Conservation (phyloP, 1,140 invertebrate species). For the Penaeus japonicus region DNA sequence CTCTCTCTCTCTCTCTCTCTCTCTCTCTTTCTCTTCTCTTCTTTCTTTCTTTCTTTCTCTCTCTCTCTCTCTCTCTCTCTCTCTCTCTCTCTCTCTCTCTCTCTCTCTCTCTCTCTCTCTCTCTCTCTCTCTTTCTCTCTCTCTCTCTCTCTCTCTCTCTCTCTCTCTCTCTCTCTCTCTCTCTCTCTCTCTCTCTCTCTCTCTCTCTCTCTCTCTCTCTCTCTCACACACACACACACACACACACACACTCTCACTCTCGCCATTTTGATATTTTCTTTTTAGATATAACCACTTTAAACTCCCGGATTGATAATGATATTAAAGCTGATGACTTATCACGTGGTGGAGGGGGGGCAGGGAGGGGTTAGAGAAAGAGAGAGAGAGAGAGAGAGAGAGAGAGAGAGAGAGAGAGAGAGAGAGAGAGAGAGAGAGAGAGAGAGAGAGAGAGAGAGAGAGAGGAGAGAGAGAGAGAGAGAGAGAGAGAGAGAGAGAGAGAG, state of each 20-base stretch:
- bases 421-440: no score
- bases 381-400: no score
- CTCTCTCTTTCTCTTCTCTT: no score
- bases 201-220: no score
- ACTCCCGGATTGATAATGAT: no score
- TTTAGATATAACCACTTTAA: no score
- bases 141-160: background rate
- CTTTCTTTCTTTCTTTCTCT: background rate
- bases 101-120: conserved; percentile 18
- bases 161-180: background rate
- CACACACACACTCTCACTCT: background rate
- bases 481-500: background rate
- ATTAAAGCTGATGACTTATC: no score
- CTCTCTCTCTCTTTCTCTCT: conserved; percentile 18
- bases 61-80: conserved; percentile 26
- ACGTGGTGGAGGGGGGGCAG: no score
- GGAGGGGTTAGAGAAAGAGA: no score
- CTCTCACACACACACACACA: background rate
- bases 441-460: background rate
- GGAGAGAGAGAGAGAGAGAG: background rate
- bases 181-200: background rate
- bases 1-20: no score
- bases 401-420: no score
- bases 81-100: conserved; percentile 25
- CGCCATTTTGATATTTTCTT: background rate